A percentile compares a stretch with the other conserved stretches of the same genome.
Conservation (phyloP, 2,113 vertebrate genomes). For the Actenoides hombroni region DNA sequence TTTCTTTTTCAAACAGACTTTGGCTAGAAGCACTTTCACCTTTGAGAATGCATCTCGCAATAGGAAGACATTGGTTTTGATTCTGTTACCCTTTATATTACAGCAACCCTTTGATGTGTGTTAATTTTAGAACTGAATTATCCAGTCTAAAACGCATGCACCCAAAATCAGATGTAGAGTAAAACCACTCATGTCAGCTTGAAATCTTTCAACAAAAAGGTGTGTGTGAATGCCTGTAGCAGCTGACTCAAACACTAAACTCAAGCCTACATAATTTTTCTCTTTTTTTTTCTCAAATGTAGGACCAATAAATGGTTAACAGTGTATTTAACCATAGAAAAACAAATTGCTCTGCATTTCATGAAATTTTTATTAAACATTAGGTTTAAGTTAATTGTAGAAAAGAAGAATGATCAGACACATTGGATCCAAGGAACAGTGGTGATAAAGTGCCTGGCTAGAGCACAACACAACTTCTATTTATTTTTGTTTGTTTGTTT, state of each 20-base stretch:
- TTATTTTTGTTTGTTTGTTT: neutral
- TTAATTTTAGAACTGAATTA: neutral
- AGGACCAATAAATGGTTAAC: neutral
- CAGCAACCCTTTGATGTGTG: neutral
- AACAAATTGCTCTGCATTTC: neutral
- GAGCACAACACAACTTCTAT: neutral
- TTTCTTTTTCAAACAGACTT: neutral
- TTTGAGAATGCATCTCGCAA: neutral
- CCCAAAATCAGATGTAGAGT: neutral
- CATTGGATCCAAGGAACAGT: fast-evolving
- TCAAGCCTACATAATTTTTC: neutral
- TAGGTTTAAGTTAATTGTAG: neutral
- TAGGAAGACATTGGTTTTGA: neutral
- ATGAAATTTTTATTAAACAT: neutral
- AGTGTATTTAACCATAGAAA: neutral
- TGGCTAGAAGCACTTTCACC: neutral
- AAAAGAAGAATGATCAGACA: neutral
- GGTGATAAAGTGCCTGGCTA: neutral
- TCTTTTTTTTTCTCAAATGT: neutral
- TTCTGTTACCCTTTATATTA: neutral
- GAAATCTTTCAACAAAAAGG: neutral
- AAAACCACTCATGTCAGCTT: neutral
- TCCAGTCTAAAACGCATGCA: neutral
- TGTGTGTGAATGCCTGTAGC: neutral
- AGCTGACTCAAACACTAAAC: neutral